These are phyloP conservation scores for Adelosebastes latens DNA, from an alignment of 2,797 vertebrate species.

Conservation along the genomic window DNA sequence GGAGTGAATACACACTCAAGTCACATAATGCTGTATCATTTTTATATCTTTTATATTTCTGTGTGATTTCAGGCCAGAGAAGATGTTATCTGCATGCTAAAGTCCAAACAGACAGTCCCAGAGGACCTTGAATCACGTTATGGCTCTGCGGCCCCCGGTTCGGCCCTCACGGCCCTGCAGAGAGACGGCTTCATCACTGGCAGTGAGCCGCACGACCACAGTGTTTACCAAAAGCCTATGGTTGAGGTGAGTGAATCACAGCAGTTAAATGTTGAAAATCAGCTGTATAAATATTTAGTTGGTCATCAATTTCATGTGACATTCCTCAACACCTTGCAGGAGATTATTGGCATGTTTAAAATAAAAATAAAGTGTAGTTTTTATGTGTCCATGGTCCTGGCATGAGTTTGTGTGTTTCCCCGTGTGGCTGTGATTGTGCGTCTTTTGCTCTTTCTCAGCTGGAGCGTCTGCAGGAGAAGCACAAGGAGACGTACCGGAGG, in stretches of 20 bases:
- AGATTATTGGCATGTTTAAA: not conserved
- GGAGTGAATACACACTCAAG: not conserved
- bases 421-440: not conserved
- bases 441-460: conserved; percentile 79
- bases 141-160: conserved; percentile 85
- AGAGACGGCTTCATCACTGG: conserved; percentile 88
- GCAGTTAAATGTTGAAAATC: not conserved
- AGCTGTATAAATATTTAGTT: not conserved
- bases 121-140: conserved; percentile 90
- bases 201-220: conserved; percentile 82
- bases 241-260: conserved; percentile 85
- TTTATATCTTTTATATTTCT: not conserved
- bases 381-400: not conserved
- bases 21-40: not conserved
- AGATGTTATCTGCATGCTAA: conserved; percentile 94
- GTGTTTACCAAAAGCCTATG: conserved; percentile 93
- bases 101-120: conserved; percentile 87
- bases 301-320: not conserved
- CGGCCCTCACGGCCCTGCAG: conserved; percentile 91
- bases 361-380: not conserved
- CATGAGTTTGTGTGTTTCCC: not conserved
- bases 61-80: conserved; percentile 88
- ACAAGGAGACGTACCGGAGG: conserved; percentile 93
- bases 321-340: not conserved
- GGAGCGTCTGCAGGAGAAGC: conserved; percentile 95